Base-by-base conservation (phyloP, 2,888 invertebrate species). In the Nomada lathburiana region DNA sequence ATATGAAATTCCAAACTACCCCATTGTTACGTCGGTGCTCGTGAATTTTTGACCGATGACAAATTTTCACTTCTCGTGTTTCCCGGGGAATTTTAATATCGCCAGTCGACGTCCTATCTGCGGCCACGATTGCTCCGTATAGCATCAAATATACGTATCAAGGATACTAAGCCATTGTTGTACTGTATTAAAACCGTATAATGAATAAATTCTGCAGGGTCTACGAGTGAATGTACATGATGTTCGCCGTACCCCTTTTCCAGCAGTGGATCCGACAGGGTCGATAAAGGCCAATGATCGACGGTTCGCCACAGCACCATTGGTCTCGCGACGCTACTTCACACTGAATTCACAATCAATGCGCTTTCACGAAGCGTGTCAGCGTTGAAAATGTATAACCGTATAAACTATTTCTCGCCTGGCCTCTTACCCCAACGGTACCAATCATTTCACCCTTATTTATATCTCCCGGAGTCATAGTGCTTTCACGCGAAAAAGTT, bases 231-330 rank as follows among this genome's bases (percentile, higher is more conserved):
- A 63, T 59, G 53, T 68, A 73, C 44, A 62, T 69, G 67, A 71
- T 74, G 11, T 52, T 60, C 76, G 29, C 65, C 74, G 72, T 57
- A 68, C 36, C 65, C 64, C 71, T 72, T 62, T 80, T 72, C 65
- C 59, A 64, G 29, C 62, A n/a, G 23, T 52, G 53, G 67, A 47
- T 82, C 47, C 79, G 55, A 60, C 18, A 20, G 64, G 69, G 60
- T 86, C 74, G 80, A 87, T 87, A 87, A 83, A 84, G 80, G 85
- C 69, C 80, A 85, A 83, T 85, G 83, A 85, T 87, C 77, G 82
- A 86, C 82, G 74, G 86, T 85, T 82, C 80, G 76, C 72, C 74
- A 69, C 76, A 62, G 64, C 75, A 55, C 70, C 52, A 88, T 78
- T 64, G 77, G 65, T 67, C 84, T 76, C 82, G 57, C 64, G 88